Conservation (phyloP, 2,797 vertebrate genomes). For the Passerculus sandwichensis region DNA sequence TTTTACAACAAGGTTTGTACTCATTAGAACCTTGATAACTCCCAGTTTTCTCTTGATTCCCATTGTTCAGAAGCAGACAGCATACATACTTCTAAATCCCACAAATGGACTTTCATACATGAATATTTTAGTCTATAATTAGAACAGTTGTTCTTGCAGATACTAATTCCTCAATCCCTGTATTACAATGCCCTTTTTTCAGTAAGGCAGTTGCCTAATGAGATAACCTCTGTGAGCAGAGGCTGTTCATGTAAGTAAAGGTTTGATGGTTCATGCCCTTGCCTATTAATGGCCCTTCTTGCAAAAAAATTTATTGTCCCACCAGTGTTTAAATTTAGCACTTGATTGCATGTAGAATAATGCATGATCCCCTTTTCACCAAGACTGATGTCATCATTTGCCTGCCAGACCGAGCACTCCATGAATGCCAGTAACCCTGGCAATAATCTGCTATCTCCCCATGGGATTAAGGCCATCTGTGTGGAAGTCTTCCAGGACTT, state of each 20-base stretch:
- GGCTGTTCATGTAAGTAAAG: not conserved
- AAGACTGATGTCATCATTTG: slow-evolving; percentile 31
- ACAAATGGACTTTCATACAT: not conserved
- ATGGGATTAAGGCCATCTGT: not conserved
- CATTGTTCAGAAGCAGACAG: not conserved
- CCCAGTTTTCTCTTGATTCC: not conserved
- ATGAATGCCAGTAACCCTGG: slow-evolving; percentile 22
- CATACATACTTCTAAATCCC: not conserved
- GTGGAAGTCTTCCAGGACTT: not conserved
- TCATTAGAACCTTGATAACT: not conserved
- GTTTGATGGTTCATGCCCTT: not conserved
- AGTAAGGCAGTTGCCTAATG: not conserved
- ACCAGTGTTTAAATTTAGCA: slow-evolving; percentile 43
- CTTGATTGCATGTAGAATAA: slow-evolving; percentile 52
- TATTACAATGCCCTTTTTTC: not conserved
- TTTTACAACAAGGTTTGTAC: not conserved
- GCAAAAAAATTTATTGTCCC: slow-evolving; percentile 20
- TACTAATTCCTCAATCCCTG: not conserved
- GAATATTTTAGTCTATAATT: not conserved
- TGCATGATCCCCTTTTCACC: slow-evolving; percentile 15
- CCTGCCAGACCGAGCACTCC: slow-evolving; percentile 11
- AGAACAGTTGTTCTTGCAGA: not conserved
- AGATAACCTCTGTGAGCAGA: not conserved
- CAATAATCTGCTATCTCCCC: not conserved
- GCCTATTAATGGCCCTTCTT: slow-evolving; percentile 8